Evolutionary conservation across 2,888 invertebrate genomes (phyloP), one percentile per base, ranked within the genome.

Genomic region (Girardia tigrina): DNA sequence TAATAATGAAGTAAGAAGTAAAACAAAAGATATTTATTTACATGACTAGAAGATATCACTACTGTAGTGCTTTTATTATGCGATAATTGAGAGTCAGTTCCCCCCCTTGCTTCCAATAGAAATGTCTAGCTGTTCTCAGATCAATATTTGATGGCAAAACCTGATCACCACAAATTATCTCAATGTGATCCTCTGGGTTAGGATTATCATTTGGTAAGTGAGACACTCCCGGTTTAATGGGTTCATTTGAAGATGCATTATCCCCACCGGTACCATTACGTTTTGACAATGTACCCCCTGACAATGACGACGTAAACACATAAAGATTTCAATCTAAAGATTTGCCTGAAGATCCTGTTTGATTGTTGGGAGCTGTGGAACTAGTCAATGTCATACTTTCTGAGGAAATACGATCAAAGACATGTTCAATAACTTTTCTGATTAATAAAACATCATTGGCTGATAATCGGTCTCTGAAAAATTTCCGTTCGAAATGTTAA

Each of bases 101-200:
- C 75, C 92, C 91, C 75, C 91, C 83, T 78, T 86, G 91, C 84
- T 97, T 98, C 97, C 98, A 99, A 79, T 95, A 92, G 83, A 95
- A 95, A 85, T 98, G 92, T 78, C 93, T 90, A 1, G 98, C 97
- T 69, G 98, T 98, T 80, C 98, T 87, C 75, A 98, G 86, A 85
- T 99, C 98, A 94, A 97, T 94, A 78, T 92, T 91, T 0, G 95
- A 92, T 86, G 97, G 94, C 78, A 98, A 87, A 28, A 86, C 71
- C 23, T 71, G 71, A 71, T 71, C 71, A 20, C 71, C 71, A 29
- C 71, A 71, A n/a, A 71, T 26, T n/a, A 71, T 71, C 23, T 71
- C 71, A 29, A 71, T 71, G 71, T 28, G 28, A 29, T 71, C 71
- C n/a, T 71, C 71, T 29, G 71, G 71, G 23, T 71, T 71, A n/a